phyloP scores from a whole-genome alignment of 2,797 vertebrate species.

The Myioborus melanocephalus region DNA sequence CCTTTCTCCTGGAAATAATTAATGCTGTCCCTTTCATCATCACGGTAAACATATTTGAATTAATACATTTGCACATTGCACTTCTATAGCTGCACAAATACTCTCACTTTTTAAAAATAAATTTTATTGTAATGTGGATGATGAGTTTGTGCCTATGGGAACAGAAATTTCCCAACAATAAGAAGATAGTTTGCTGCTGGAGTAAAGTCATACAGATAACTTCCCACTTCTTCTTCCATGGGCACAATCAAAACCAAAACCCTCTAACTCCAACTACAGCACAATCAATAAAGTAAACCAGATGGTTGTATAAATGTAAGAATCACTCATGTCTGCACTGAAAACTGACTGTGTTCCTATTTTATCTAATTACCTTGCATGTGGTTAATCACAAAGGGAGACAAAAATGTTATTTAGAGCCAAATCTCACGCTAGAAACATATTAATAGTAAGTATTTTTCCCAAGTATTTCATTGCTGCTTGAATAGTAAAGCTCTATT shows the following conservation, averaged over 20 bases:
- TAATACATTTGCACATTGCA: background rate
- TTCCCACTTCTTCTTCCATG: background rate
- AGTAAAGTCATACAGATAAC: background rate
- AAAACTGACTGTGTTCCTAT: background rate
- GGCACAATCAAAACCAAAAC: background rate
- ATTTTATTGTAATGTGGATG: background rate
- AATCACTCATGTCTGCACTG: background rate
- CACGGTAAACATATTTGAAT: conserved; percentile 74
- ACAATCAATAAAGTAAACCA: background rate
- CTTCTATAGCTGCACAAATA: background rate
- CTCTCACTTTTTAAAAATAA: background rate
- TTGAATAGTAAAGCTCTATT: background rate
- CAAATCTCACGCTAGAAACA: background rate
- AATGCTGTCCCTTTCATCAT: conserved; percentile 85
- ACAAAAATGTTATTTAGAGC: background rate
- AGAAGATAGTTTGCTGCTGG: background rate
- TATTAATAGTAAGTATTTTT: background rate
- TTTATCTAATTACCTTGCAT: background rate
- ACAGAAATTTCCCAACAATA: background rate
- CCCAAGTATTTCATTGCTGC: background rate
- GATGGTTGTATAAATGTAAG: background rate
- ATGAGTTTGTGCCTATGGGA: background rate
- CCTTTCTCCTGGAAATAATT: conserved; percentile 85
- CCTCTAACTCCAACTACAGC: background rate
- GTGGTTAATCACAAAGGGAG: background rate